These are phyloP conservation scores for Dendropsophus ebraccatus DNA, from an alignment of 2,113 vertebrate genomes.

Conservation along the genomic window DNA sequence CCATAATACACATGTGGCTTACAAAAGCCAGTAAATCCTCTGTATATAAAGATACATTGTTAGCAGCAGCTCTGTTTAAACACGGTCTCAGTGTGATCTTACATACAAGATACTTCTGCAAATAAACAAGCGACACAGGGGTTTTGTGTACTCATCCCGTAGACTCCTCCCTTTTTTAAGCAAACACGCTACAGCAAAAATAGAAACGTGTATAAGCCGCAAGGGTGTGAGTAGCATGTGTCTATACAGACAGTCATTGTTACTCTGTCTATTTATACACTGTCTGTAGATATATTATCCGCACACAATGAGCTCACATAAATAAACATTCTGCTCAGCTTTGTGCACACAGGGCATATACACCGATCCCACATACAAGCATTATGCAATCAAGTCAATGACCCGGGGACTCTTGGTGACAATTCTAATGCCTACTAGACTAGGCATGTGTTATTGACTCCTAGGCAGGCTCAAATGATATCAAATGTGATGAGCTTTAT, in stretches of 20 bases:
- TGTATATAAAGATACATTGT: slow-evolving; percentile 44
- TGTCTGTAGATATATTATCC: slow-evolving; percentile 56
- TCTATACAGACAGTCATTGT: slow-evolving; percentile 53
- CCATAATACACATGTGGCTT: neutral
- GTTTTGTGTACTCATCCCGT: slow-evolving; percentile 47
- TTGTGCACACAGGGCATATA: slow-evolving; percentile 19
- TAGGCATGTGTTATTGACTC: neutral
- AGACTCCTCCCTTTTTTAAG: slow-evolving; percentile 18
- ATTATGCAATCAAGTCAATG: slow-evolving; percentile 45
- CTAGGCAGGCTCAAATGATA: neutral
- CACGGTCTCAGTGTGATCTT: slow-evolving; percentile 44
- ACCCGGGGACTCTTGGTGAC: slow-evolving; percentile 12
- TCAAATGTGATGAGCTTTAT: neutral
- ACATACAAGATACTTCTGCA: slow-evolving; percentile 54
- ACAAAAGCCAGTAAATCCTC: slow-evolving; percentile 27
- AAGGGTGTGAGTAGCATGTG: slow-evolving; percentile 45
- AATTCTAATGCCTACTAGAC: slow-evolving; percentile 16
- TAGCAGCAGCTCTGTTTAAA: slow-evolving; percentile 40
- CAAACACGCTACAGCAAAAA: slow-evolving; percentile 41
- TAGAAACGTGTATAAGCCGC: slow-evolving; percentile 14
- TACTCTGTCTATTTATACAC: slow-evolving; percentile 57
- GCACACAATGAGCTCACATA: slow-evolving; percentile 53
- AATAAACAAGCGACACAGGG: slow-evolving; percentile 51
- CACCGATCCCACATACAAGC: slow-evolving; percentile 30
- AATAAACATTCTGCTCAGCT: slow-evolving; percentile 48